Evolutionary conservation across 2,888 invertebrate genomes (phyloP).

Genomic region (Steinernema hermaphroditum): DNA sequence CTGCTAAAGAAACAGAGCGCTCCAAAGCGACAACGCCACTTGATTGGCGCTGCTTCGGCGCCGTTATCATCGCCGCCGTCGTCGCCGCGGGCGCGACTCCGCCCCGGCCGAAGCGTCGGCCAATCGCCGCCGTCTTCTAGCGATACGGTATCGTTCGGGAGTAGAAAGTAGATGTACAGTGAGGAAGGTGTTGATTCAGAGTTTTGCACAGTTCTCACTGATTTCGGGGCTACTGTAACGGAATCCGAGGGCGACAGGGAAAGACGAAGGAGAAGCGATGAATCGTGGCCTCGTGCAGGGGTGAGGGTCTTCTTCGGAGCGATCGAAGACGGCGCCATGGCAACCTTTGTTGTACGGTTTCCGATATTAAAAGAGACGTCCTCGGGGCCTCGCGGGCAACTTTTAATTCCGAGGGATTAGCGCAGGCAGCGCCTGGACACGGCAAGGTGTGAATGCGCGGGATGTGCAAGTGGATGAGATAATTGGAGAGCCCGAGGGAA

Average conservation of each 20-base stretch:
- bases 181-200: background rate
- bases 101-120: background rate
- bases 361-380: background rate
- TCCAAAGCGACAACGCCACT: constrained; percentile 23
- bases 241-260: too few species aligned
- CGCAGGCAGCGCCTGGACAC: background rate
- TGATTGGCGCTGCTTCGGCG: constrained; percentile 6
- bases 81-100: constrained; percentile 3
- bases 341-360: constrained; percentile 31
- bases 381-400: background rate
- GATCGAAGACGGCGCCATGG: constrained; percentile 14
- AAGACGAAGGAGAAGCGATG: background rate
- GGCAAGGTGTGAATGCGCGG: background rate
- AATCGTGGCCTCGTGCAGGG: background rate
- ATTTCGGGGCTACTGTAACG: too few species aligned
- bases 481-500: background rate
- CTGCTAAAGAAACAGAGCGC: constrained; percentile 25
- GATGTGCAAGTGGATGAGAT: background rate
- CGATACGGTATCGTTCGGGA: background rate
- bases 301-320: background rate
- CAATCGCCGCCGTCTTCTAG: background rate
- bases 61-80: constrained; percentile 10
- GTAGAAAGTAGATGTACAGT: background rate
- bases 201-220: background rate
- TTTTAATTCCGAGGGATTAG: constrained; percentile 28